Evolutionary conservation across 92 coral and sea anemone species (phyloP).

Genomic region (Plumapathes pennacea): DNA sequence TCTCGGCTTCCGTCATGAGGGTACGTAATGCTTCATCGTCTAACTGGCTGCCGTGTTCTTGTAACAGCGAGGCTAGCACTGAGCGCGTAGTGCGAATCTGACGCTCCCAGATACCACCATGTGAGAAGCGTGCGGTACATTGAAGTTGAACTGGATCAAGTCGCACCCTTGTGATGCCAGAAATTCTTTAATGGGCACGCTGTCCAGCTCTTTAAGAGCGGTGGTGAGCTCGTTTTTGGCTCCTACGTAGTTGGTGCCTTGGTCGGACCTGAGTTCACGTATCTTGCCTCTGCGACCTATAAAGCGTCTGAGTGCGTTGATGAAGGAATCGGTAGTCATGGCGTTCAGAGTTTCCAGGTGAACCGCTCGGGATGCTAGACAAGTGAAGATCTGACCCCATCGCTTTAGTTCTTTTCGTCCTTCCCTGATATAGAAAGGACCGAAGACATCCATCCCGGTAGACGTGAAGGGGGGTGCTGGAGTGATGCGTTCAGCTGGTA

Average conservation of each 20-base stretch:
- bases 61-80: conserved; percentile 25
- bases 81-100: conserved; percentile 28
- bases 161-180: conserved; percentile 27
- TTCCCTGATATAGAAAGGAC: conserved; percentile 25
- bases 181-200: conserved; percentile 8
- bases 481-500: conserved; percentile 17
- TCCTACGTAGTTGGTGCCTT: conserved; percentile 30
- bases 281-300: too few species aligned
- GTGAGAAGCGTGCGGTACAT: conserved; percentile 24
- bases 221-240: conserved; percentile 38
- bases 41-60: conserved; percentile 39
- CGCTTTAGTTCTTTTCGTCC: conserved; percentile 18
- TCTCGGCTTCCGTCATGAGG: too few species aligned
- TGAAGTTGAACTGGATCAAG: conserved; percentile 27
- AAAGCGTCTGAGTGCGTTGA: conserved; percentile 1
- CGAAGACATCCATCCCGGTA: conserved; percentile 29
- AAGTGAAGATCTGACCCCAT: conserved; percentile 8
- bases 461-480: conserved; percentile 25
- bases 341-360: conserved; percentile 5
- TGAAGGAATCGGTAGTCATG: background rate
- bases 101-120: too few species aligned
- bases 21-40: conserved; percentile 44
- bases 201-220: too few species aligned
- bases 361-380: conserved; percentile 2
- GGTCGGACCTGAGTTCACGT: conserved; percentile 34